Evolutionary conservation across 2,797 vertebrate genomes (phyloP), one percentile per base, ranked within the genome.

Genomic region (Emydoidea blandingii): DNA sequence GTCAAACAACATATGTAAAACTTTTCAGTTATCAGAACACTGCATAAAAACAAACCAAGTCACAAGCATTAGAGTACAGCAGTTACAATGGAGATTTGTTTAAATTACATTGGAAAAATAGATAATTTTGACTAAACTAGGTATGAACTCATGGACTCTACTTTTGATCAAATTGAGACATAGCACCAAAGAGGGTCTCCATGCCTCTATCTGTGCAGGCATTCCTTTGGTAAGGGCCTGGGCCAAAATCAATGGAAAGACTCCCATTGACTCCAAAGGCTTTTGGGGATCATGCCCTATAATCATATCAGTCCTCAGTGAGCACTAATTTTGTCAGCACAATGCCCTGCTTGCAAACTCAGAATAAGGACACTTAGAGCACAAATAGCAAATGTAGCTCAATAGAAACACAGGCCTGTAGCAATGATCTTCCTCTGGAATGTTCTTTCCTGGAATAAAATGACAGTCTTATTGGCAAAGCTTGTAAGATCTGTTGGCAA

Each of bases 251-350:
- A 89, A 50, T 53, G 7, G 31, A 14, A 59, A 93, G 50, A 14
- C 0, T 47, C 3, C 3, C 1, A 6, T 4, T 50, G 12, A 1
- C 3, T 91, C 9, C 16, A 87, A 5, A 1, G 15, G 1, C 72
- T 84, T 85, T 50, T 18, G 12, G 21, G 81, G 59, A 27, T 56
- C 62, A 82, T 95, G 8, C 29, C 3, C 25, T 1, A 23, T 25
- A 83, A 81, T 3, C 18, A 50, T 1, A 44, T 3, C 8, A 31
- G 68, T 88, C 85, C 62, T 68, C 31, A 34, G 2, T 44, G 18
- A 92, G 2, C 52, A 19, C 3, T 91, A 12, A 50, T 79, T 80
- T 90, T 44, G 18, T 62, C 91, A 91, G 37, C 10, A n/a, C 0
- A 8, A 27, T 81, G 7, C 8, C 15, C 89, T 56, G 74, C 78